A percentile compares a stretch with the other conserved stretches of the same genome.
Conservation (phyloP, 2,113 vertebrate species). For the Peromyscus californicus region DNA sequence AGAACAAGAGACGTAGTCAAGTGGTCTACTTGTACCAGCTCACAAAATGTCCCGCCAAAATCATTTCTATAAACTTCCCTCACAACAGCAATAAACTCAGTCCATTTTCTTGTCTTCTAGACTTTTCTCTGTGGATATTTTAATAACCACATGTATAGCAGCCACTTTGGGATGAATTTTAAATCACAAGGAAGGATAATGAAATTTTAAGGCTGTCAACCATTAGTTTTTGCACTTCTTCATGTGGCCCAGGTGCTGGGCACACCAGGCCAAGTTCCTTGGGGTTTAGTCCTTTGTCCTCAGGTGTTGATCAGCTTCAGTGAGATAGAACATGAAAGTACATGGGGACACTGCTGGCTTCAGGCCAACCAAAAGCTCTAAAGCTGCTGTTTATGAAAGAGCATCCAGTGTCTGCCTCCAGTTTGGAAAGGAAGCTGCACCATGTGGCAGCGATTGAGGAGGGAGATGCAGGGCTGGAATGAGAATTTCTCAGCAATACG, state of each 20-base stretch:
- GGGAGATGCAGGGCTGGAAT: neutral
- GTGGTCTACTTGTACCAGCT: neutral
- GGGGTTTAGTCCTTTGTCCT: neutral
- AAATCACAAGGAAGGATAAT: neutral
- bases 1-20: neutral
- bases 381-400: slow-evolving; percentile 7
- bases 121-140: slow-evolving; percentile 32
- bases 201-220: neutral
- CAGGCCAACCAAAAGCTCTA: neutral
- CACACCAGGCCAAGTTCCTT: neutral
- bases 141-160: neutral
- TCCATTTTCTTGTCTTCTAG: neutral
- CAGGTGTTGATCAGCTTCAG: neutral
- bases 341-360: neutral
- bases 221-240: neutral
- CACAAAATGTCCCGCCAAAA: neutral
- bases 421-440: neutral
- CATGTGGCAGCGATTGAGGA: neutral
- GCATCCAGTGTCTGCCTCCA: neutral
- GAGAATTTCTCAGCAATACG: neutral
- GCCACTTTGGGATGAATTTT: neutral
- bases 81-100: neutral
- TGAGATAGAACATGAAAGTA: neutral
- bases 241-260: neutral
- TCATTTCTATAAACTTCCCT: neutral